Evolutionary conservation across 2,113 vertebrate genomes (phyloP).

Genomic region (Vidua chalybeata): DNA sequence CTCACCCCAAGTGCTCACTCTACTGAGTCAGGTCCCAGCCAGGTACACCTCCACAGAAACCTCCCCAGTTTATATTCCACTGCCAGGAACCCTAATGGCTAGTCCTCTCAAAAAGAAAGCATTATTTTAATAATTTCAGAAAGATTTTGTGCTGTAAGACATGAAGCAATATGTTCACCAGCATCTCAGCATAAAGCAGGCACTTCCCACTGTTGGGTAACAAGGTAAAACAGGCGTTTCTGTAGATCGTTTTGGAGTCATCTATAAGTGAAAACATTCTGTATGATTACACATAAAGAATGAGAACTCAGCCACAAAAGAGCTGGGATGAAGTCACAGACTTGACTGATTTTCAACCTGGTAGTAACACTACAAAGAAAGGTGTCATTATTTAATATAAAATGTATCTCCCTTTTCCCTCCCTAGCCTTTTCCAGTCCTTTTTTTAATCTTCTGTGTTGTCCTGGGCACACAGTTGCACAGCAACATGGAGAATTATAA

Average conservation of each 20-base stretch:
- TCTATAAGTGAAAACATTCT: neutral
- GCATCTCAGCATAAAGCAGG: neutral
- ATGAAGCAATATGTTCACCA: neutral
- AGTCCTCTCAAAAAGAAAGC: neutral
- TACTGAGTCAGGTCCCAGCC: neutral
- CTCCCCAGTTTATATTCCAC: neutral
- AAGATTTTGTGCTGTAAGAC: neutral
- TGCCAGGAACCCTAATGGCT: neutral
- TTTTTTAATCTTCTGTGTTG: neutral
- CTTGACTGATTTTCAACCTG: neutral
- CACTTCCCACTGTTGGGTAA: neutral
- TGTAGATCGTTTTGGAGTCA: rapidly evolving
- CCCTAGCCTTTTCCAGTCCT: neutral
- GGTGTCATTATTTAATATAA: neutral
- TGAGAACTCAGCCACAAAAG: neutral
- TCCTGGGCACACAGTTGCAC: neutral
- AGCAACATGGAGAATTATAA: neutral
- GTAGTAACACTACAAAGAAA: neutral
- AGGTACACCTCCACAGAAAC: neutral
- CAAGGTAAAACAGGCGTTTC: neutral
- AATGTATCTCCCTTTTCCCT: neutral
- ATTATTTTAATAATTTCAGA: neutral
- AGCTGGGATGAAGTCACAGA: neutral
- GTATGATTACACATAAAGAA: neutral
- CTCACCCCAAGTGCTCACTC: neutral